Percentiles rank a stretch among this genome's conserved stretches.
phyloP scores from a whole-genome alignment of 2,888 invertebrate species.

The Yponomeuta malinellus region DNA sequence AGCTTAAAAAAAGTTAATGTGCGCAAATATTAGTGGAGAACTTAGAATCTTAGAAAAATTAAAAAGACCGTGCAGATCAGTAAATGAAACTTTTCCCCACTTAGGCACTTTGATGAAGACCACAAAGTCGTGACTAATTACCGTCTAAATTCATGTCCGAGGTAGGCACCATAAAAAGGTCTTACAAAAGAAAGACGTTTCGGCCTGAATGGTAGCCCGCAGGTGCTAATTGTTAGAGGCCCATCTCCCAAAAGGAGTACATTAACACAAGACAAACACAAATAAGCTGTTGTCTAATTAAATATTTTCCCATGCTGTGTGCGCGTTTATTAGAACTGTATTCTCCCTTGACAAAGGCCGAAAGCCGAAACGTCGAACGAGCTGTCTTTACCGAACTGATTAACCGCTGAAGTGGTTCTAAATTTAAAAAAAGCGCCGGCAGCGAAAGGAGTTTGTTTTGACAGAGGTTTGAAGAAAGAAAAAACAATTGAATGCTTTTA shows the following conservation, averaged over 20 bases:
- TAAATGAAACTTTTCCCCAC: not conserved
- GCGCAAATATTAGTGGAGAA: too few species aligned
- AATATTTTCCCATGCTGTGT: conserved; percentile 70
- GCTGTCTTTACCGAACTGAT: conserved; percentile 71
- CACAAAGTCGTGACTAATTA: conserved; percentile 30
- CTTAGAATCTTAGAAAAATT: too few species aligned
- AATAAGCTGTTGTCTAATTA: conserved; percentile 75
- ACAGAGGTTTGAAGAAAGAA: conserved; percentile 47
- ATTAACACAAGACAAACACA: conserved; percentile 74
- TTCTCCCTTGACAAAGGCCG: conserved; percentile 27
- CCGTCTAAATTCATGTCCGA: conserved; percentile 46
- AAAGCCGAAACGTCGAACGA: conserved; percentile 32
- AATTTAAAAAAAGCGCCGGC: conserved; percentile 52
- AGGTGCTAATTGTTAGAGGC: conserved; percentile 65
- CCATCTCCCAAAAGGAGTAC: conserved; percentile 61
- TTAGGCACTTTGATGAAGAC: not conserved
- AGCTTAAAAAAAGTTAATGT: too few species aligned
- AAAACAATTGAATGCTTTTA: conserved; percentile 51
- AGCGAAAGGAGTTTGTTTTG: conserved; percentile 44
- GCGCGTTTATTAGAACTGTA: conserved; percentile 31
- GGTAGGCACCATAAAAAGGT: conserved; percentile 37
- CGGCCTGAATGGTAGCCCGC: conserved; percentile 49
- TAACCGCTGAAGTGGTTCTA: conserved; percentile 70
- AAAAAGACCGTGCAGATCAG: too few species aligned
- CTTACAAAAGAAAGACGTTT: conserved; percentile 29